A percentile compares a stretch with the other conserved stretches of the same genome.
Conservation (phyloP, 2,888 invertebrate genomes). For the Uloborus plumipes region DNA sequence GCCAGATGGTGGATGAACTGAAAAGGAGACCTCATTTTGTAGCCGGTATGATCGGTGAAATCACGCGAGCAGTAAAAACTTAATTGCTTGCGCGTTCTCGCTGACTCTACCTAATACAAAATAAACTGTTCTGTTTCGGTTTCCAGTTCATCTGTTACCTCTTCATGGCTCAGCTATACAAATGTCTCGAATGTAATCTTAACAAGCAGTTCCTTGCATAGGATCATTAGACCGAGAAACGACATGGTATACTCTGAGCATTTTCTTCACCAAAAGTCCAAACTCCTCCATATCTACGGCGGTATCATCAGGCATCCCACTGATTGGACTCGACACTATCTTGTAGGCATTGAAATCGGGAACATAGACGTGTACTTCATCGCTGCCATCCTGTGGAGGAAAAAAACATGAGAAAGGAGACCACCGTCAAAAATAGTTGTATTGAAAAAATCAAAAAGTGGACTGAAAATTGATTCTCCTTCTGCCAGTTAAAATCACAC, state of each 20-base stretch:
- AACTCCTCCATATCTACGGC: slow-evolving; percentile 68
- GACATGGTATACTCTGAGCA: slow-evolving; percentile 68
- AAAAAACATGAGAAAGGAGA: not conserved
- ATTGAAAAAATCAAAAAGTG: too few relatives aligned
- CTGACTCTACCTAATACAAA: too few relatives aligned
- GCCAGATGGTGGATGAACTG: too few relatives aligned
- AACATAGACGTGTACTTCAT: slow-evolving; percentile 67
- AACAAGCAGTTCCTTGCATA: slow-evolving; percentile 63
- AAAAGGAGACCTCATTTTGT: too few relatives aligned
- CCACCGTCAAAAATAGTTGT: not conserved
- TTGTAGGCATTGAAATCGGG: slow-evolving; percentile 68
- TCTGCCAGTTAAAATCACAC: too few relatives aligned
- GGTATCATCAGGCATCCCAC: slow-evolving; percentile 67
- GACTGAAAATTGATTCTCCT: too few relatives aligned
- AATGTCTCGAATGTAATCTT: not conserved
- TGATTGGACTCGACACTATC: slow-evolving; percentile 55
- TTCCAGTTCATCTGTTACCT: too few relatives aligned
- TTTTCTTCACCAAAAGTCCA: slow-evolving; percentile 68
- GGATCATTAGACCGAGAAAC: slow-evolving; percentile 59
- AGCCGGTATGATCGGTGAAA: too few relatives aligned
- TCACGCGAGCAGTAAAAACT: too few relatives aligned
- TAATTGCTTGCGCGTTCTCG: too few relatives aligned
- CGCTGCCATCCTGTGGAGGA: slow-evolving; percentile 49
- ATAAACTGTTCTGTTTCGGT: too few relatives aligned
- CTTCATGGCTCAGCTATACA: too few relatives aligned